Evolutionary conservation across 2,888 invertebrate genomes (phyloP).

Genomic region (Oscheius myriophilus): DNA sequence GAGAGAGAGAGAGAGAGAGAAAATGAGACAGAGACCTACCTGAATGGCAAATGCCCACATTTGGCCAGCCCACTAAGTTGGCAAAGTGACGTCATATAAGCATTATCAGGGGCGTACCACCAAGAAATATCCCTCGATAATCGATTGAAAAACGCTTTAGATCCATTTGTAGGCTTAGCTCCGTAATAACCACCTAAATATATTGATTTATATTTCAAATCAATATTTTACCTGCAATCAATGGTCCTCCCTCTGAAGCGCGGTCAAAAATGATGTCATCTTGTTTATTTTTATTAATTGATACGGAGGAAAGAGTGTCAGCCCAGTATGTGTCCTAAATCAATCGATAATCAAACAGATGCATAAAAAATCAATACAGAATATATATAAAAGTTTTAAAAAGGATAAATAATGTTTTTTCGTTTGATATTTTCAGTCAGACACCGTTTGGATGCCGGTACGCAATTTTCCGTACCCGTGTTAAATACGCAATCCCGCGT

Average conservation of each 20-base stretch:
- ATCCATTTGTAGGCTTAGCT: slow-evolving; percentile 46
- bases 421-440: no score
- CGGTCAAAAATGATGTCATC: slow-evolving; percentile 64
- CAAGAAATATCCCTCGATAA: slow-evolving; percentile 58
- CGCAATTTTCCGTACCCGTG: no score
- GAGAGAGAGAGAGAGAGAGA: neutral
- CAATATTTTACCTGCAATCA: slow-evolving; percentile 56
- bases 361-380: neutral
- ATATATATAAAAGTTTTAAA: no score
- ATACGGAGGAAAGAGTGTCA: slow-evolving; percentile 45
- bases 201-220: neutral
- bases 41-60: slow-evolving; percentile 48
- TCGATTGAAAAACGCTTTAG: slow-evolving; percentile 55
- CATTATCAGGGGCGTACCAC: slow-evolving; percentile 68
- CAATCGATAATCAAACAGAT: neutral
- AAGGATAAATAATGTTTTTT: no score
- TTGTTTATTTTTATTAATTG: slow-evolving; percentile 17
- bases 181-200: slow-evolving; percentile 65
- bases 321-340: slow-evolving; percentile 67
- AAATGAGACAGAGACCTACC: slow-evolving; percentile 24
- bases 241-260: slow-evolving; percentile 55
- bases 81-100: slow-evolving; percentile 68
- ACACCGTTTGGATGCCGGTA: no score
- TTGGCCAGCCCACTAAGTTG: slow-evolving; percentile 42
- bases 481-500: no score